Evolutionary conservation across 2,888 invertebrate genomes (phyloP).

Genomic region (Torymus tubicola): DNA sequence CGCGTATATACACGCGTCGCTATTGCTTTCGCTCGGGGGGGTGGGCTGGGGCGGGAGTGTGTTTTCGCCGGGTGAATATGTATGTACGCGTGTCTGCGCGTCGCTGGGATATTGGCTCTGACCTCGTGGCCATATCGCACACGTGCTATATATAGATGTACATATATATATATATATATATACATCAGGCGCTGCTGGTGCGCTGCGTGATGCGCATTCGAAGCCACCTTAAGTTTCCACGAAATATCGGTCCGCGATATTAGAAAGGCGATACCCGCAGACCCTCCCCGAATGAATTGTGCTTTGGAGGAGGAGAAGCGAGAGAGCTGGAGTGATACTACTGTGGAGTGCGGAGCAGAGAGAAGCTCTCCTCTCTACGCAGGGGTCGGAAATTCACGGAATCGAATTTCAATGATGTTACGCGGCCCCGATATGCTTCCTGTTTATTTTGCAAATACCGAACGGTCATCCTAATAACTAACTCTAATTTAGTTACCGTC

Average conservation of each 20-base stretch:
- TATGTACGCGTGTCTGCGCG: not conserved
- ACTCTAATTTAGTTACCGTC: too few species aligned
- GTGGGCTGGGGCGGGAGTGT: not conserved
- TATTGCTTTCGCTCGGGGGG: not conserved
- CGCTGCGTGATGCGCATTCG: constrained; percentile 38
- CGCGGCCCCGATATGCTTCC: too few species aligned
- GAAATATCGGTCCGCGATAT: constrained; percentile 22
- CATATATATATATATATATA: too few species aligned
- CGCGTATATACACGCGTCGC: not conserved
- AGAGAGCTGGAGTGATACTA: too few species aligned
- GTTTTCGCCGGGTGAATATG: not conserved
- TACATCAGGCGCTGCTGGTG: too few species aligned
- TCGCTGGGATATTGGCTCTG: constrained; percentile 14
- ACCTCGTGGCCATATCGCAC: constrained; percentile 8
- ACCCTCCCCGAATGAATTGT: constrained; percentile 8
- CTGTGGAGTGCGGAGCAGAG: too few species aligned
- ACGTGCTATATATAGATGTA: constrained; percentile 5
- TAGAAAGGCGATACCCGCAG: constrained; percentile 26
- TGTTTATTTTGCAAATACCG: too few species aligned
- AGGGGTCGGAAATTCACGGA: too few species aligned
- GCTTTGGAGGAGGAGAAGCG: not conserved
- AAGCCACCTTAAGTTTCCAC: constrained; percentile 30
- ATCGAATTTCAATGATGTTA: too few species aligned
- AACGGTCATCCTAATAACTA: too few species aligned
- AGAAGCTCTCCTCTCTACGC: too few species aligned